Evolutionary conservation across 1,140 invertebrate genomes (phyloP).

Genomic region (Brachionus rubens): DNA sequence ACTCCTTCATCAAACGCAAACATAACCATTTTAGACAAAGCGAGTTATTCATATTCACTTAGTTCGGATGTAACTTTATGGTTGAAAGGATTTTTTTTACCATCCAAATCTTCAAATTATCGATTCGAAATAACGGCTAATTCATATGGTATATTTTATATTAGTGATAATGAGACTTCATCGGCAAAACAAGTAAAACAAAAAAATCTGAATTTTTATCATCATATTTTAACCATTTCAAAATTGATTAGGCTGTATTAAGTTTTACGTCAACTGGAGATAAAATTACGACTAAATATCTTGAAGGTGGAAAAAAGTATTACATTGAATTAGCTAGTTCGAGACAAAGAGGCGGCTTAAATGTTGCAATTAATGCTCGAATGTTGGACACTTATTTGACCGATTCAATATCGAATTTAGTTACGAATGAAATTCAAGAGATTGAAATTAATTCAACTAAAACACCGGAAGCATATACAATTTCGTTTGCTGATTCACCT

Average conservation of each 20-base stretch:
- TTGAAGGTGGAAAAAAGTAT: neutral
- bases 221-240: too few relatives aligned
- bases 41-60: neutral
- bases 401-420: neutral
- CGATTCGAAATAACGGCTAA: conserved; percentile 13
- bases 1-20: neutral
- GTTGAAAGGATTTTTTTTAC: conserved; percentile 22
- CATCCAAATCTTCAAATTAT: neutral
- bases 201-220: too few relatives aligned
- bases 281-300: neutral
- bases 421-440: neutral
- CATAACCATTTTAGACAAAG: neutral
- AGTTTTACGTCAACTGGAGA: neutral
- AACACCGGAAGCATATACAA: neutral
- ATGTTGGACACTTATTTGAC: neutral
- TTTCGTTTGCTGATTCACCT: neutral
- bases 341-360: neutral
- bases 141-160: conserved; percentile 18
- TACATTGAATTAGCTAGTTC: neutral
- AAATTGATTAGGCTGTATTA: too few relatives aligned
- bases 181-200: neutral
- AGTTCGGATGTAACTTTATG: neutral
- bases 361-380: neutral
- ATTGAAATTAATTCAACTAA: neutral
- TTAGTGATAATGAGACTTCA: neutral